Base-by-base conservation (phyloP, 1,140 invertebrate genomes). In the Zelostemma sp. region DNA sequence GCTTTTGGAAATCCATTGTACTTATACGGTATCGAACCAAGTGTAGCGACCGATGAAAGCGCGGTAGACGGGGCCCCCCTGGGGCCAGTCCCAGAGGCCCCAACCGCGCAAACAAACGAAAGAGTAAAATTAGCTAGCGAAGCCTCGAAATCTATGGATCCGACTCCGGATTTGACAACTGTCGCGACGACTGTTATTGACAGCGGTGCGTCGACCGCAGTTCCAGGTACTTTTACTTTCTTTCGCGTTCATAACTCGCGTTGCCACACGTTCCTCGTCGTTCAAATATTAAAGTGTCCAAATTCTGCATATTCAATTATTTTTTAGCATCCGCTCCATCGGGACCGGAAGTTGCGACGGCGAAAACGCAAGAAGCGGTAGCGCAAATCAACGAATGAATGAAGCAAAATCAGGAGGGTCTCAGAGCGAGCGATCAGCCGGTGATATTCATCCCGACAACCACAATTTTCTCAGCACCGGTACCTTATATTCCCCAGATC, bases 321-420 rank as follows among this genome's bases (percentile, higher is more conserved):
- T 25, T 25, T 25, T 25, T 8, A 25, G 21, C 21, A 8, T 25
- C 21, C 21, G 73, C 75, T 0, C 77, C 77, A 1, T 16, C 78
- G 8, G 85, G 82, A 6, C 77, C 77, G 12, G 86, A 86, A 75
- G 85, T 86, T 6, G 72, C 77, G 8, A 76, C 74, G 1, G 83
- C 82, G 18, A 83, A 82, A 33, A 78, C 71, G 1, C 78, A 78
- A 45, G 80, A 81, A 50, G 73, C 76, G 6, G 73, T 72, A 9
- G 77, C 81, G 3, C 76, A 80, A 35, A 48, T 75, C 16, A 80
- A 82, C 68, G 87, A 87, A 21, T 81, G 77, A 16, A 56, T 80
- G 58, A 85, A 68, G 76, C 83, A 73, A 54, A 79, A 40, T 1
- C 45, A 71, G 0, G 77, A 79, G 40, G 68, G 59, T 1, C 31